Evolutionary conservation across 2,113 vertebrate species (phyloP).

Genomic region (Epinephelus fuscoguttatus): DNA sequence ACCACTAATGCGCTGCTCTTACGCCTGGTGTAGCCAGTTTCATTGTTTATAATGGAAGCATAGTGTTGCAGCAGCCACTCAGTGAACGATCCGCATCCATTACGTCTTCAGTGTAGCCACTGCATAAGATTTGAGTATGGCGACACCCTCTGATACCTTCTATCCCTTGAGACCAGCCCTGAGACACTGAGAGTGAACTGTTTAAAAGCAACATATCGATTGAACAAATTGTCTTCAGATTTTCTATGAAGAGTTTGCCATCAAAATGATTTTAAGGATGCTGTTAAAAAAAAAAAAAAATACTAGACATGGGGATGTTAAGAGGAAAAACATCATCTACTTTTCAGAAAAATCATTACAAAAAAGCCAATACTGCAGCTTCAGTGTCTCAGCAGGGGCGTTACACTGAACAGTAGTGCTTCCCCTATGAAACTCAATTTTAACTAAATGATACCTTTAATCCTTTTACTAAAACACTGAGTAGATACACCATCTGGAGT

Average conservation of each 20-base stretch:
- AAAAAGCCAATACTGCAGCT: slow-evolving; percentile 17
- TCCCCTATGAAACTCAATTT: slow-evolving; percentile 64
- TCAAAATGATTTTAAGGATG: background rate
- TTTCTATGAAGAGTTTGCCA: background rate
- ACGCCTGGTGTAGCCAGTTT: too few species aligned
- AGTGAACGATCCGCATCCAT: too few species aligned
- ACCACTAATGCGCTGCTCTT: too few species aligned
- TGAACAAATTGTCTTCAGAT: background rate
- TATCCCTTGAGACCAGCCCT: background rate
- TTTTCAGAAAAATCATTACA: slow-evolving; percentile 17
- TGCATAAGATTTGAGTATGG: too few species aligned
- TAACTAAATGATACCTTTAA: slow-evolving; percentile 69
- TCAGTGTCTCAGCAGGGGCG: slow-evolving; percentile 37
- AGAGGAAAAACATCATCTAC: slow-evolving; percentile 16
- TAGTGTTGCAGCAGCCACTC: too few species aligned
- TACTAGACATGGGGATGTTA: background rate
- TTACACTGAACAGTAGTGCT: slow-evolving; percentile 28
- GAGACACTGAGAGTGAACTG: background rate
- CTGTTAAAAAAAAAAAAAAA: background rate
- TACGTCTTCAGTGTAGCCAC: too few species aligned
- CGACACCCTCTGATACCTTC: background rate
- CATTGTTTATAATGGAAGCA: too few species aligned
- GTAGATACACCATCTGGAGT: slow-evolving; percentile 66
- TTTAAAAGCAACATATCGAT: slow-evolving; percentile 7
- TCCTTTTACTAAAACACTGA: slow-evolving; percentile 54